Base-by-base conservation (phyloP, 1,140 invertebrate genomes). In the Solen grandis region DNA sequence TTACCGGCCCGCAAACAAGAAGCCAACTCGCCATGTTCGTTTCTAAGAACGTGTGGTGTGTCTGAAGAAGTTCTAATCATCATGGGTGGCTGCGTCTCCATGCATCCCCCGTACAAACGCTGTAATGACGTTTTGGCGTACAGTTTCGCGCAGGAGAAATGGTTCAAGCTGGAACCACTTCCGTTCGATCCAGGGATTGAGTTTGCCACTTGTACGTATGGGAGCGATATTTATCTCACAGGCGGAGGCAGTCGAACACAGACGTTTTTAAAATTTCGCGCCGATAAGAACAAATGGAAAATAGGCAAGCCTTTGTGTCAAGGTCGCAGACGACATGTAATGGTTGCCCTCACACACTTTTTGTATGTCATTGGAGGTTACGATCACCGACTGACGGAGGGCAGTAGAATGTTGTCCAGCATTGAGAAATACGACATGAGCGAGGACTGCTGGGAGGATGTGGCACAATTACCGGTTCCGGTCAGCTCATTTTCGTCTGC, bases 161-260 rank as follows among this genome's bases (percentile, higher is more conserved):
- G 88, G 88, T 90, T 74, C 55, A 84, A 84, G 55, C 54, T 90
- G 8, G 85, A 87, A 14, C 69, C 84, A 0, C 60, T 90, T 1
- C 88, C 88, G 1, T 88, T 86, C 73, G 88, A 90, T 66, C 88
- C 88, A 0, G 88, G 88, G 5, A 90, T 90, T 27, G 88, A 90
- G 63, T 90, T 90, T 78, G 86, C 87, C 0, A 84, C 87, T 4
- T 88, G 87, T 69, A 86, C 88, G 0, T 86, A 87, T 70, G 85
- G 85, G 31, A 88, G 86, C 60, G 88, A 90, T 36, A 88, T 90
- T 35, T 90, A 84, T 68, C 83, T 90, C 4, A 87, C 87, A 4
- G 88, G 88, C 0, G 88, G 88, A 8, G 88, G 88, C 8, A 72
- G 83, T 33, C 70, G 84, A 16, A 84, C 83, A 75, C 87, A 88